Percentiles rank a stretch among this genome's conserved stretches.
Conservation (phyloP, 2,888 invertebrate genomes). For the Pecten maximus region DNA sequence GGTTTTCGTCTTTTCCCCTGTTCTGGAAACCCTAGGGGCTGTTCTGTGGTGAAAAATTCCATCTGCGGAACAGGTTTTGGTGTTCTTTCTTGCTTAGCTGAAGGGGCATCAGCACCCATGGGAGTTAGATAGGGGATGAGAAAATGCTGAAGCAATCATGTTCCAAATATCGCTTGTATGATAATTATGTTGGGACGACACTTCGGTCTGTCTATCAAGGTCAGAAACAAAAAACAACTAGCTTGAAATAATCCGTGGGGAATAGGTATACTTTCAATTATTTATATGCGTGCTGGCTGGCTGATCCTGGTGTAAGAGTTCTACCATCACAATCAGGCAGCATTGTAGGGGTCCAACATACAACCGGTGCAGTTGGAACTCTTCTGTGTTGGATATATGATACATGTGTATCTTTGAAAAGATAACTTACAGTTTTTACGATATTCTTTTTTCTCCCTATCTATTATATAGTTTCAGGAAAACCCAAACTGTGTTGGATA, state of each 20-base stretch:
- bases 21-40: neutral
- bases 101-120: neutral
- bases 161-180: constrained; percentile 6
- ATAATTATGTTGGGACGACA: neutral
- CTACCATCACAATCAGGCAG: neutral
- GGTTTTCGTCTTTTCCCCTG: neutral
- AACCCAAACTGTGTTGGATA: neutral
- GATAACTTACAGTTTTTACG: neutral
- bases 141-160: constrained; percentile 3
- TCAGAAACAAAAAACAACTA: neutral
- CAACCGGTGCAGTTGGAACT: neutral
- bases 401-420: constrained; percentile 3
- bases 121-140: constrained; percentile 4
- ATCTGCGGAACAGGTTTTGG: neutral
- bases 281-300: neutral
- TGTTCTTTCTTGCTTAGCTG: neutral
- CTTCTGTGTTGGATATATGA: neutral
- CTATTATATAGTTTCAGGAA: neutral
- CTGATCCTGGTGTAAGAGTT: neutral
- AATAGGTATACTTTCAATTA: neutral
- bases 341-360: neutral
- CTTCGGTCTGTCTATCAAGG: neutral
- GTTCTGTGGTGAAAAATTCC: neutral
- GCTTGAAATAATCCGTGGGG: neutral
- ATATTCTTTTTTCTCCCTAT: neutral